Conservation (phyloP, 2,113 vertebrate genomes). For the Cairina moschata region DNA sequence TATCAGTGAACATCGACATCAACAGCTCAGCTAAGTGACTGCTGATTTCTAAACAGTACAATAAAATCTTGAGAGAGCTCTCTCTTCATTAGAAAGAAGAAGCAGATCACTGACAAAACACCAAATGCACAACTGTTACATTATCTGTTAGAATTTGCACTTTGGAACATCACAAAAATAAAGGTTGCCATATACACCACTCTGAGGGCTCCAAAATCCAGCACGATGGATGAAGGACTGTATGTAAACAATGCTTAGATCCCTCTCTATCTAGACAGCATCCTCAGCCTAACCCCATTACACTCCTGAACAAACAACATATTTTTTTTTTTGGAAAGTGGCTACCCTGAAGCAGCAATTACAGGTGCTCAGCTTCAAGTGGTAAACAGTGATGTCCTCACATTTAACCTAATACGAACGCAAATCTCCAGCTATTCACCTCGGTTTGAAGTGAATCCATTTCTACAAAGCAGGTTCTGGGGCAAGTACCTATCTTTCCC, state of each 20-base stretch:
- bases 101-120: background rate
- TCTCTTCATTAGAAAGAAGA: background rate
- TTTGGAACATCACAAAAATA: background rate
- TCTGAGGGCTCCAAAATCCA: background rate
- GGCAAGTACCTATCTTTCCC: background rate
- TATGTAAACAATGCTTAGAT: background rate
- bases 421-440: background rate
- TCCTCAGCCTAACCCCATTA: background rate
- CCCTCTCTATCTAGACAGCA: background rate
- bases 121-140: background rate
- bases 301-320: background rate
- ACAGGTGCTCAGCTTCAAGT: fast-evolving
- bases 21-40: background rate
- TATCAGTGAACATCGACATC: background rate
- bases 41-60: background rate
- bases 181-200: background rate
- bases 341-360: background rate
- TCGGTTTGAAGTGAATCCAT: background rate
- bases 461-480: background rate
- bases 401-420: background rate
- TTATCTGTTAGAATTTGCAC: background rate
- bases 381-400: background rate
- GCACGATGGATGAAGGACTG: background rate
- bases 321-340: background rate
- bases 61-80: background rate